A percentile compares a stretch with the other conserved stretches of the same genome.
These are phyloP conservation scores for Globodera rostochiensis DNA, from an alignment of 1,140 invertebrate species.

Conservation along the genomic window DNA sequence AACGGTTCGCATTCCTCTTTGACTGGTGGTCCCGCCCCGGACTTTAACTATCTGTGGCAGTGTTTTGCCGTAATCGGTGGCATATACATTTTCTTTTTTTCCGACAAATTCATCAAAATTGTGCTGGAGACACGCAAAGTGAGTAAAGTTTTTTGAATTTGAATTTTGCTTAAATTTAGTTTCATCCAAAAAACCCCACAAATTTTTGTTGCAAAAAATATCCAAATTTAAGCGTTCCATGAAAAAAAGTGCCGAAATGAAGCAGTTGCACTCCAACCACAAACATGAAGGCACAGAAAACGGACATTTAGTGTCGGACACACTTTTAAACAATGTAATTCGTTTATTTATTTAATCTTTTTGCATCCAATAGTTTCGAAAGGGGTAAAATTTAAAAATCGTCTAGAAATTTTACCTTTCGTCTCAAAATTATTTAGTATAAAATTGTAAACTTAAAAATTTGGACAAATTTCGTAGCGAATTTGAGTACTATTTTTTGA, in stretches of 20 bases:
- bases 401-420: background rate
- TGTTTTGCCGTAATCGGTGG: conserved; percentile 61
- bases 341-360: too few relatives aligned
- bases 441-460: background rate
- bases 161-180: conserved; percentile 15
- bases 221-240: background rate
- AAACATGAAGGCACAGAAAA: background rate
- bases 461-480: too few relatives aligned
- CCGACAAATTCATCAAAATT: conserved; percentile 63
- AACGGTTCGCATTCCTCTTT: background rate
- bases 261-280: background rate
- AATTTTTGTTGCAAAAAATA: background rate
- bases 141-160: conserved; percentile 3
- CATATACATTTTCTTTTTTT: conserved; percentile 64
- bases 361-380: too few relatives aligned
- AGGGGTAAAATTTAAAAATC: too few relatives aligned
- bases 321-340: background rate
- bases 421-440: background rate
- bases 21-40: conserved; percentile 6
- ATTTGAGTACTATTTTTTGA: too few relatives aligned
- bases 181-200: background rate
- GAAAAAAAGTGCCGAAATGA: conserved; percentile 16
- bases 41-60: conserved; percentile 54
- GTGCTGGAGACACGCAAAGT: conserved; percentile 61
- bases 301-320: background rate